These are phyloP conservation scores for Eulacestoma nigropectus DNA, from an alignment of 2,113 vertebrate species.

Conservation along the genomic window DNA sequence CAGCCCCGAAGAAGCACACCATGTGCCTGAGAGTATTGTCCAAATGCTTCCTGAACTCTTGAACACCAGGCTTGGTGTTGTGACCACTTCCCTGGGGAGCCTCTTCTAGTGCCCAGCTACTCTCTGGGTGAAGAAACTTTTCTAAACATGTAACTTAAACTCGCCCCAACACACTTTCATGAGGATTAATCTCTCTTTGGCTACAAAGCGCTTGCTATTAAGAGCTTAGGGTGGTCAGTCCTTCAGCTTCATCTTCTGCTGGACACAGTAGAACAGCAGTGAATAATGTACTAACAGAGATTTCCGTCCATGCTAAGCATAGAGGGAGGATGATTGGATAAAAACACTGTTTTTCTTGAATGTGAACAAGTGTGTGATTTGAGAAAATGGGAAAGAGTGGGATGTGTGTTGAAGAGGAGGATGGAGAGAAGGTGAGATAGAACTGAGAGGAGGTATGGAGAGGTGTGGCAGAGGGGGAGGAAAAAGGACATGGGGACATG, in stretches of 20 bases:
- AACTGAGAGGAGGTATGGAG: not conserved
- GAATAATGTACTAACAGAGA: not conserved
- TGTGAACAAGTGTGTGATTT: not conserved
- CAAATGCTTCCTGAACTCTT: not conserved
- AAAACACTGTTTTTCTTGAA: not conserved
- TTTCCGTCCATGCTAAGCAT: fast-evolving
- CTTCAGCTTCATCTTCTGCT: not conserved
- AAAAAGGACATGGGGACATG: not conserved
- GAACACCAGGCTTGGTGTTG: not conserved
- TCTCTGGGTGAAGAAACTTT: not conserved
- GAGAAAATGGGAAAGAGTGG: not conserved
- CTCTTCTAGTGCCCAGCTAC: not conserved
- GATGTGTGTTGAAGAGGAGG: not conserved
- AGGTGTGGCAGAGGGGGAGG: not conserved
- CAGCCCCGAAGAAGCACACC: not conserved
- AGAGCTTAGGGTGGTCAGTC: not conserved
- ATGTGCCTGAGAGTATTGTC: not conserved
- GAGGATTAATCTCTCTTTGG: not conserved
- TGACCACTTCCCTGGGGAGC: not conserved
- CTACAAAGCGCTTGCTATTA: not conserved
- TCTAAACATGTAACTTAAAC: not conserved
- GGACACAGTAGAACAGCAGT: not conserved
- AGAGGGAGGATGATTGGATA: not conserved
- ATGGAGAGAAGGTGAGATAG: not conserved
- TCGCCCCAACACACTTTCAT: not conserved